These are phyloP conservation scores for Drosophila sulfurigaster DNA, from an alignment of 1,140 invertebrate species.

Conservation along the genomic window DNA sequence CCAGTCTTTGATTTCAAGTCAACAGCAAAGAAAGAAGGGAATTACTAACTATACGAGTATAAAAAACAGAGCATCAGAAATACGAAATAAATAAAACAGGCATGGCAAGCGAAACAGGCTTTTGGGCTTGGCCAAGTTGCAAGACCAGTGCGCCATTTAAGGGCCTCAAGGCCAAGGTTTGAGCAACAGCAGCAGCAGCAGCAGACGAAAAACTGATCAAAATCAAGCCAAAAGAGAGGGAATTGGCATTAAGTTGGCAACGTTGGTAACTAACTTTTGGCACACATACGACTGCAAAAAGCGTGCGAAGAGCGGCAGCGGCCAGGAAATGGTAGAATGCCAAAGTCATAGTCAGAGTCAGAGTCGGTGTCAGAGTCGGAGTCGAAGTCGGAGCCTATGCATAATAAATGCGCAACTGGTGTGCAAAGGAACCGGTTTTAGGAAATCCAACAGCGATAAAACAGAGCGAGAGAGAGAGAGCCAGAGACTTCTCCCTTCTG, in stretches of 20 bases:
- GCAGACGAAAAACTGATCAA: constrained; percentile 57
- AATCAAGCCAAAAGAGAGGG: constrained; percentile 47
- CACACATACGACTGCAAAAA: constrained; percentile 39
- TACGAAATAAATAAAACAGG: constrained; percentile 32
- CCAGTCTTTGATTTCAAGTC: constrained; percentile 48
- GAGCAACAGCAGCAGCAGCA: constrained; percentile 38
- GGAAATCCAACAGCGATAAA: constrained; percentile 36
- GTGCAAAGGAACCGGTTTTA: constrained; percentile 79
- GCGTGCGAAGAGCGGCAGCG: constrained; percentile 33
- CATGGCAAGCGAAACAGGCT: constrained; percentile 44
- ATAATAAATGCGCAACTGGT: constrained; percentile 85
- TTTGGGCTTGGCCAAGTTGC: constrained; percentile 38
- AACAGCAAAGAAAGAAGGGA: background rate
- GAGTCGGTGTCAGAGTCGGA: too few relatives aligned
- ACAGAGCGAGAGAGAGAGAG: constrained; percentile 1
- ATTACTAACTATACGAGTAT: too few relatives aligned
- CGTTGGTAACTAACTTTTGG: constrained; percentile 42
- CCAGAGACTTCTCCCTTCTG: background rate
- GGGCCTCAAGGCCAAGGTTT: constrained; percentile 84
- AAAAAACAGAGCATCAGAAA: constrained; percentile 2
- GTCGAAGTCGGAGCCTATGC: constrained; percentile 45
- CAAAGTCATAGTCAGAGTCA: constrained; percentile 21
- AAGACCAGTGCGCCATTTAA: constrained; percentile 69
- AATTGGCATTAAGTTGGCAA: constrained; percentile 6
- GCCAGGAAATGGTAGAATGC: constrained; percentile 63